These are phyloP conservation scores for Perccottus glenii DNA, from an alignment of 2,113 vertebrate genomes.

Conservation along the genomic window DNA sequence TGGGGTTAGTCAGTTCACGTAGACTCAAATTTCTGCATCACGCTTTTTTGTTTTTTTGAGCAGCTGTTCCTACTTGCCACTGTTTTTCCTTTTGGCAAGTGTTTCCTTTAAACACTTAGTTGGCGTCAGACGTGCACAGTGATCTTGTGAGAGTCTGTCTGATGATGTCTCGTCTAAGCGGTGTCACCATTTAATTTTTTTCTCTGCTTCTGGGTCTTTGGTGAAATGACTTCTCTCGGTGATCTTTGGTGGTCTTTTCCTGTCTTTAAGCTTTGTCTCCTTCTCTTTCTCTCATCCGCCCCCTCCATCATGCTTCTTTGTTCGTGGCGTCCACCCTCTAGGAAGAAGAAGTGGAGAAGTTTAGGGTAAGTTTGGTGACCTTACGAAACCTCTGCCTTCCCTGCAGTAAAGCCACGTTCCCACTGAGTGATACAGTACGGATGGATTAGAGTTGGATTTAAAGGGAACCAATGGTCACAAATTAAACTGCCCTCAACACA, in stretches of 20 bases:
- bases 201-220: constrained; percentile 79
- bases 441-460: too few species aligned
- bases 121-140: constrained; percentile 42
- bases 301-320: constrained; percentile 88
- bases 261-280: constrained; percentile 92
- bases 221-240: constrained; percentile 75
- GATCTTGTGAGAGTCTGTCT: constrained; percentile 61
- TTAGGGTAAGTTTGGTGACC: constrained; percentile 94
- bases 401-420: constrained; percentile 57
- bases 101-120: constrained; percentile 46
- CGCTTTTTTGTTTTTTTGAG: constrained; percentile 44
- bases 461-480: too few species aligned
- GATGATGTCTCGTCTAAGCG: constrained; percentile 48
- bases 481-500: too few species aligned
- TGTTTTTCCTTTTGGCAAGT: constrained; percentile 28
- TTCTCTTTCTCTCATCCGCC: constrained; percentile 86
- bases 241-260: constrained; percentile 84
- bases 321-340: constrained; percentile 92
- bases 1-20: constrained; percentile 47
- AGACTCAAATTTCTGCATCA: constrained; percentile 44
- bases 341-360: constrained; percentile 99
- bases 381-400: constrained; percentile 62
- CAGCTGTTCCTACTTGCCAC: constrained; percentile 58
- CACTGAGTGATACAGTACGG: not conserved
- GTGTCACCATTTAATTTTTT: constrained; percentile 54